A percentile compares a stretch with the other conserved stretches of the same genome.
Conservation (phyloP, 2,113 vertebrate species). For the Cynopterus brachyotis region DNA sequence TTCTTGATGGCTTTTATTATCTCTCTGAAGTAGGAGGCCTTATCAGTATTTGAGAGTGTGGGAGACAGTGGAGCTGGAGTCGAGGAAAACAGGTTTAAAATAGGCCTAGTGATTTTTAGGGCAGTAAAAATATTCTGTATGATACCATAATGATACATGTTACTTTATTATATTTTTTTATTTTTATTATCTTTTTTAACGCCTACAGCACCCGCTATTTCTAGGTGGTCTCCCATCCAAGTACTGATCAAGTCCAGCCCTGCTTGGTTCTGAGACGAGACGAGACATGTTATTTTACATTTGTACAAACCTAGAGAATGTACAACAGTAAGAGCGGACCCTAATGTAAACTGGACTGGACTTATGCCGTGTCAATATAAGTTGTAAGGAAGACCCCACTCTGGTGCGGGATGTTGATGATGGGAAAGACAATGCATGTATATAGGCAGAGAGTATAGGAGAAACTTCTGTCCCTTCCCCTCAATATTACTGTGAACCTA, state of each 20-base stretch:
- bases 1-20: not conserved
- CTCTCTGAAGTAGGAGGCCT: not conserved
- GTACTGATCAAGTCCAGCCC: too few relatives aligned
- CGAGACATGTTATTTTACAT: not conserved
- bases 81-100: constrained; percentile 19
- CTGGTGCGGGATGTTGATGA: not conserved
- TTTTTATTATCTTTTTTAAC: too few relatives aligned
- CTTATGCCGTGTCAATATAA: not conserved
- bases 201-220: too few relatives aligned
- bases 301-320: not conserved
- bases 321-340: not conserved
- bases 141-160: not conserved
- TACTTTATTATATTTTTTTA: not conserved
- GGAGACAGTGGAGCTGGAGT: not conserved
- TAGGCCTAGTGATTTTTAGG: not conserved
- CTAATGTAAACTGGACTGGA: not conserved
- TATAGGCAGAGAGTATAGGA: not conserved
- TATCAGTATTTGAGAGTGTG: not conserved
- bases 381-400: not conserved
- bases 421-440: not conserved
- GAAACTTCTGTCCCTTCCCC: not conserved
- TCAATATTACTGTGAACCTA: not conserved
- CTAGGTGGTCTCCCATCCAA: too few relatives aligned
- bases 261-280: too few relatives aligned
- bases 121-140: not conserved